phyloP scores from a whole-genome alignment of 2,113 vertebrate species.

The Myanophis thanlyinensis region DNA sequence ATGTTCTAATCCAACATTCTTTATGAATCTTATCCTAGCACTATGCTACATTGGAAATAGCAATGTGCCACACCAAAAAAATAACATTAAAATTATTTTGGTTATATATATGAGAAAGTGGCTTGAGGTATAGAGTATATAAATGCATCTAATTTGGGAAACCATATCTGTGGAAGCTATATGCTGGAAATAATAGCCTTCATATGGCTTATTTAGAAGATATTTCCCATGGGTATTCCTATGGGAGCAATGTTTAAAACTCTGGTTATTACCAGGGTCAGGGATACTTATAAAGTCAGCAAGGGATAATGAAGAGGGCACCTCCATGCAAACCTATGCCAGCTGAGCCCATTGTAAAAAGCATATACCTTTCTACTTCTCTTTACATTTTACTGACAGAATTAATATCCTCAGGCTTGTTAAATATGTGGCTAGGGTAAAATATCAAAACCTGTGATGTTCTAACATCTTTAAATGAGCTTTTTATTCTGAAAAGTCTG shows the following conservation, averaged over 20 bases:
- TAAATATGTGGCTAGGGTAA: neutral
- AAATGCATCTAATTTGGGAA: neutral
- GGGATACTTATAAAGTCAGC: neutral
- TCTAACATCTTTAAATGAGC: neutral
- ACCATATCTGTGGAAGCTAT: neutral
- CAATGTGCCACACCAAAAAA: neutral
- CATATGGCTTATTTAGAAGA: neutral
- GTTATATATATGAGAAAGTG: neutral
- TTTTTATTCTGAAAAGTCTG: constrained; percentile 7
- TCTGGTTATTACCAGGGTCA: neutral
- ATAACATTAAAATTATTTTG: neutral
- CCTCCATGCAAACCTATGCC: neutral
- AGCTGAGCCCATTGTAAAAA: neutral
- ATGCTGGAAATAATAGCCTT: neutral
- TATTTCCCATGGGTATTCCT: neutral
- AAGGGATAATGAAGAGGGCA: neutral
- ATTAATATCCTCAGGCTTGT: neutral
- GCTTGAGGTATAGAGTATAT: neutral
- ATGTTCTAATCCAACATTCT: neutral
- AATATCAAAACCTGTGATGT: neutral
- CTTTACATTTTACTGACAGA: neutral
- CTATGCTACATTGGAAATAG: neutral
- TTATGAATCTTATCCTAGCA: neutral
- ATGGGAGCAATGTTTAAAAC: neutral
- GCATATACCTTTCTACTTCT: neutral